Evolutionary conservation across 2,113 vertebrate species (phyloP).

Genomic region (Vireo altiloquus): DNA sequence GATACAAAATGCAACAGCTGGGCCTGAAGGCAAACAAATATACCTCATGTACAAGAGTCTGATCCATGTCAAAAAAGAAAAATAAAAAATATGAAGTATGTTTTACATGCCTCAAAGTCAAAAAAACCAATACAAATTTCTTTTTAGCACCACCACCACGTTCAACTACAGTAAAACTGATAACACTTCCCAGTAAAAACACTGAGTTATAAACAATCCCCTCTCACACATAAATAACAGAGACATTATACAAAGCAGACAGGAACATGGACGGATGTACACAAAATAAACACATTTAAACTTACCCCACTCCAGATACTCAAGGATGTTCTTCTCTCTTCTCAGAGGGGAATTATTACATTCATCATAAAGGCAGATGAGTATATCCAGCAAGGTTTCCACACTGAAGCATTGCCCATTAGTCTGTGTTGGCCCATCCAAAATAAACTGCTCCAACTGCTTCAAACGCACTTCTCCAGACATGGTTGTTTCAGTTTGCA

Average conservation of each 20-base stretch:
- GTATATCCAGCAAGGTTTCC: slow-evolving; percentile 94
- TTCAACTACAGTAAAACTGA: neutral
- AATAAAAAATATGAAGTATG: neutral
- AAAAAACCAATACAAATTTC: neutral
- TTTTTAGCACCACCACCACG: neutral
- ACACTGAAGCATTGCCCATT: slow-evolving; percentile 91
- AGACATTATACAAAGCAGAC: slow-evolving; percentile 2
- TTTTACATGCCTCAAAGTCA: neutral
- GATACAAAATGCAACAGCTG: neutral
- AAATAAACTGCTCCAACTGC: slow-evolving; percentile 94
- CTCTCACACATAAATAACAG: neutral
- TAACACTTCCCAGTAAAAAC: neutral
- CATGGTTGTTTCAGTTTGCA: slow-evolving; percentile 79
- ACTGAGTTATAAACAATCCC: neutral
- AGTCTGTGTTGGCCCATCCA: slow-evolving; percentile 90
- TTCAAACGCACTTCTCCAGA: slow-evolving; percentile 98
- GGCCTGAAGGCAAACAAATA: slow-evolving; percentile 5
- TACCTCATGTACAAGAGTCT: neutral
- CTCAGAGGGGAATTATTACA: slow-evolving; percentile 94
- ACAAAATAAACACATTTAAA: slow-evolving; percentile 38
- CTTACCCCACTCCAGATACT: slow-evolving; percentile 98
- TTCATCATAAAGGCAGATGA: slow-evolving; percentile 97
- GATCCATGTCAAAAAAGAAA: neutral
- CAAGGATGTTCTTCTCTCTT: slow-evolving; percentile 93
- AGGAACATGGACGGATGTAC: neutral